These are phyloP conservation scores for Sepiola atlantica DNA, from an alignment of 2,888 invertebrate species.

Conservation along the genomic window DNA sequence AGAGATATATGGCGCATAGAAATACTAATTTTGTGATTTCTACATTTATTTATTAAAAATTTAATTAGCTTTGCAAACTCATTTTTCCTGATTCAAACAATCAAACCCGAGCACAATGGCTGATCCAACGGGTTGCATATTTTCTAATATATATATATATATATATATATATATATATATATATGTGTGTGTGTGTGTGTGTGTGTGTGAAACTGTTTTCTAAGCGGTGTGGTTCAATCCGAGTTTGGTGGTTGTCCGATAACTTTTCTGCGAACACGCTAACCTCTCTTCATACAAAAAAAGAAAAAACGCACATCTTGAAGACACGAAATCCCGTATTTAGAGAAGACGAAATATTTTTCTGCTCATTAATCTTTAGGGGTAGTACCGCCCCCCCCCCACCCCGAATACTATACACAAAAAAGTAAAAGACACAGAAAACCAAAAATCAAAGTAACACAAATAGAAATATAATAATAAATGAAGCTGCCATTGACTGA, in stretches of 20 bases:
- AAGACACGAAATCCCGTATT: background rate
- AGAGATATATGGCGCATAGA: too few species aligned
- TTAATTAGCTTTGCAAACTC: too few species aligned
- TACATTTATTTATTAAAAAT: too few species aligned
- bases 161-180: background rate
- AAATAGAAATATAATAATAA: background rate
- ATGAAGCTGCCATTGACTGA: background rate
- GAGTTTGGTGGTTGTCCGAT: background rate
- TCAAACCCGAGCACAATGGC: too few species aligned
- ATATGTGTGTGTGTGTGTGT: too few species aligned
- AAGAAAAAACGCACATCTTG: background rate
- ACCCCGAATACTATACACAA: background rate
- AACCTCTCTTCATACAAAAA: background rate
- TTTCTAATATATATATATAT: background rate
- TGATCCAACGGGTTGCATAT: too few species aligned
- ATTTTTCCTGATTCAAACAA: too few species aligned
- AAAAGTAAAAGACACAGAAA: background rate
- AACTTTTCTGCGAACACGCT: background rate
- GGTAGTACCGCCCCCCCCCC: background rate
- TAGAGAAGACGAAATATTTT: background rate
- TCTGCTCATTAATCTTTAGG: background rate
- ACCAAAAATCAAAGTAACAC: background rate
- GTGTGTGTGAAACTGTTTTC: background rate
- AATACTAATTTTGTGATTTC: too few species aligned
- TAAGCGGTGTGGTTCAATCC: background rate